These are phyloP conservation scores for Eutolmus rufibarbis DNA, from an alignment of 2,888 invertebrate genomes.

Conservation along the genomic window DNA sequence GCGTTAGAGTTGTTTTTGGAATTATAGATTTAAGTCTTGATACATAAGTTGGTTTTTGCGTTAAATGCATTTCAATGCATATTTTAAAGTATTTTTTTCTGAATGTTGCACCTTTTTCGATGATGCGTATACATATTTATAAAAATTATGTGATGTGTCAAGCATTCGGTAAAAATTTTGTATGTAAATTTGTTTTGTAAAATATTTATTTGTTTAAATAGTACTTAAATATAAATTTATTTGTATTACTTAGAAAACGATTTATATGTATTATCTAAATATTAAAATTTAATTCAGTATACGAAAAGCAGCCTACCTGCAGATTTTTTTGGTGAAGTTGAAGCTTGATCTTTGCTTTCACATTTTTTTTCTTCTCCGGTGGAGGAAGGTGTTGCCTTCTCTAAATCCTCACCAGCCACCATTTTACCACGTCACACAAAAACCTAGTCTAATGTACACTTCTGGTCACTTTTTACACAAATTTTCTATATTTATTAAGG, in stretches of 20 bases:
- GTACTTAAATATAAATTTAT: background rate
- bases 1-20: too few species aligned
- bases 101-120: too few species aligned
- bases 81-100: too few species aligned
- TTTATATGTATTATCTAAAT: too few species aligned
- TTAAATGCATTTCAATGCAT: too few species aligned
- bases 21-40: too few species aligned
- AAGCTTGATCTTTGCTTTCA: background rate
- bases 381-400: background rate
- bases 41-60: too few species aligned
- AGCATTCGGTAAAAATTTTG: too few species aligned
- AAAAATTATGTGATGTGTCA: too few species aligned
- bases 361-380: background rate
- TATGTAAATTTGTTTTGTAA: too few species aligned
- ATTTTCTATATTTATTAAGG: background rate
- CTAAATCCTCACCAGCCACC: constrained; percentile 26
- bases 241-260: background rate
- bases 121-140: too few species aligned
- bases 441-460: background rate
- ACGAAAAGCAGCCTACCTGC: constrained; percentile 1
- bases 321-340: constrained; percentile 15
- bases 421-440: background rate
- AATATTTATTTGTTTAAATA: background rate
- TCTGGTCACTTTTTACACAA: background rate
- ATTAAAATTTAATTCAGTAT: background rate